Evolutionary conservation across 1,140 invertebrate genomes (phyloP).

Genomic region (Arion vulgaris): DNA sequence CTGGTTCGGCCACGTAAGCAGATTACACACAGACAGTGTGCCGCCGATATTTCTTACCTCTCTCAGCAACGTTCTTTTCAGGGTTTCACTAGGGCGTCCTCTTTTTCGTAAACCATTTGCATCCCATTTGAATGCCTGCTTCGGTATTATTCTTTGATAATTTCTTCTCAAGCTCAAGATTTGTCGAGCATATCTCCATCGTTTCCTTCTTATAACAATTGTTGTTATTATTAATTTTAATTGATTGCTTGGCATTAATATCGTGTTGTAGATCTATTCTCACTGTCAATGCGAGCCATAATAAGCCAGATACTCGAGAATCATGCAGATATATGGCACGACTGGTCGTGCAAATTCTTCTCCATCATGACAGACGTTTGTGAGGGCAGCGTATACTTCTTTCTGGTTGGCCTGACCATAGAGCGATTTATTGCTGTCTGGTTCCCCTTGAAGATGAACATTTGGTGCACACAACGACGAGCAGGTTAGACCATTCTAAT

Average conservation of each 20-base stretch:
- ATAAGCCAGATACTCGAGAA: neutral
- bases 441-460: conserved; percentile 26
- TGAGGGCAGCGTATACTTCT: neutral
- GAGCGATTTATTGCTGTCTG: conserved; percentile 23
- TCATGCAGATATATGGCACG: neutral
- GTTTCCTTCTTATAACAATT: too few relatives aligned
- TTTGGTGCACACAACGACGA: conserved; percentile 10
- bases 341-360: conserved; percentile 11
- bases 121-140: too few relatives aligned
- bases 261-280: neutral
- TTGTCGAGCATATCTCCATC: too few relatives aligned
- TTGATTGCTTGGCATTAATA: neutral
- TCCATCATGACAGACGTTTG: neutral
- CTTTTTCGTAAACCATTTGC: too few relatives aligned
- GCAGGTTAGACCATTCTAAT: conserved; percentile 10
- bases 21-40: too few relatives aligned
- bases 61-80: too few relatives aligned
- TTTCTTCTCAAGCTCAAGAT: too few relatives aligned
- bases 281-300: neutral
- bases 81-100: too few relatives aligned
- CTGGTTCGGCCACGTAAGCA: too few relatives aligned
- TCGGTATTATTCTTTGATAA: too few relatives aligned
- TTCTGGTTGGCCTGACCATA: conserved; percentile 17
- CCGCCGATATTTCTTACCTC: too few relatives aligned
- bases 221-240: too few relatives aligned